Conservation (phyloP, 2,113 vertebrate species). For the Polypterus senegalus region DNA sequence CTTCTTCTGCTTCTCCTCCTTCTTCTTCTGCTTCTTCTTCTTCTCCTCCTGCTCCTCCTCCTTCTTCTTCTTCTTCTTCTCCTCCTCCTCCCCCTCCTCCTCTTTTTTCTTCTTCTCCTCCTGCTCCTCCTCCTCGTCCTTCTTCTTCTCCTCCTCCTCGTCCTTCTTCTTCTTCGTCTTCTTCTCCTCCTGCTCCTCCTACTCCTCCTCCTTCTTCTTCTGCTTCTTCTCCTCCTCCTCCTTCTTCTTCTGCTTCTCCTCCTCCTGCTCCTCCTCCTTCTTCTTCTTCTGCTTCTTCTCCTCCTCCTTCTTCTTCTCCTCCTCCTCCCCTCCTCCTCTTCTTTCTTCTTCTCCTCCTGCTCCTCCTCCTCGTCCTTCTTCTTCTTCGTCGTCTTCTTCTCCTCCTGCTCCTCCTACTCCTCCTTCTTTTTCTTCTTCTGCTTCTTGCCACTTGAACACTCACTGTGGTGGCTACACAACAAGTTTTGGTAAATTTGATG, state of each 20-base stretch:
- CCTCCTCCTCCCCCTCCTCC: neutral
- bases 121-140: neutral
- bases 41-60: neutral
- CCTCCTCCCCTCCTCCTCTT: neutral
- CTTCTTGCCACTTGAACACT: no score
- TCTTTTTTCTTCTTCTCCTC: neutral
- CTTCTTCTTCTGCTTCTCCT: neutral
- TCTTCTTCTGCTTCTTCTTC: neutral
- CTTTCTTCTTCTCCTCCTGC: neutral
- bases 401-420: fast-evolving
- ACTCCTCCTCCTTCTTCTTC: neutral
- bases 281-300: neutral
- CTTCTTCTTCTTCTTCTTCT: fast-evolving
- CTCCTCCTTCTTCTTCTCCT: neutral
- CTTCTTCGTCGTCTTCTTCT: neutral
- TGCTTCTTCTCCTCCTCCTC: neutral
- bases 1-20: no score
- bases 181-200: neutral
- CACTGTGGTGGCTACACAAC: no score
- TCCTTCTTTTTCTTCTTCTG: constrained; percentile 31
- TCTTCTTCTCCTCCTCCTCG: neutral
- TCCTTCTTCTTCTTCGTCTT: neutral
- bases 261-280: fast-evolving
- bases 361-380: neutral
- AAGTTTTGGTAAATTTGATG: no score